A percentile compares a stretch with the other conserved stretches of the same genome.
These are phyloP conservation scores for Drosophila orosa DNA, from an alignment of 1,140 invertebrate genomes.

Conservation along the genomic window DNA sequence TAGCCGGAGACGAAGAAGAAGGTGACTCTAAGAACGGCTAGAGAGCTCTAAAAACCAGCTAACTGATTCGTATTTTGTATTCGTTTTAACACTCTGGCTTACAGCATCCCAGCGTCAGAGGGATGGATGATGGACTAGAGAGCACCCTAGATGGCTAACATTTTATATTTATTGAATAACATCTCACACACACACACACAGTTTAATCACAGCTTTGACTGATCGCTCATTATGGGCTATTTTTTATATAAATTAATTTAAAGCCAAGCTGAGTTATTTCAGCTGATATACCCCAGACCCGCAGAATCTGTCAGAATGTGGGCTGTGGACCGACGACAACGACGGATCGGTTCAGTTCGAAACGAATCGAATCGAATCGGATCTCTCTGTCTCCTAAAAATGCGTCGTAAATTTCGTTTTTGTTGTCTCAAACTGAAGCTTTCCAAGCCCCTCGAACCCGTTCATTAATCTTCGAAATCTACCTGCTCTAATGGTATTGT, in stretches of 20 bases:
- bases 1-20: constrained; percentile 23
- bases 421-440: constrained; percentile 47
- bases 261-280: neutral
- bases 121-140: constrained; percentile 7
- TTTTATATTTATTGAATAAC: neutral
- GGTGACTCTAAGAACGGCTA: constrained; percentile 17
- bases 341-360: constrained; percentile 18
- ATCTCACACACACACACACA: neutral
- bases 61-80: constrained; percentile 30
- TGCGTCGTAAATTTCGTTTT: constrained; percentile 65
- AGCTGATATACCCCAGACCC: constrained; percentile 13
- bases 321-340: constrained; percentile 10
- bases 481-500: constrained; percentile 73
- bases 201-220: neutral
- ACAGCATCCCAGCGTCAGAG: neutral
- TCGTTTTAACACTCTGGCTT: constrained; percentile 28
- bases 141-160: constrained; percentile 14
- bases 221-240: neutral
- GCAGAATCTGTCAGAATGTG: constrained; percentile 49
- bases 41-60: constrained; percentile 22
- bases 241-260: constrained; percentile 1
- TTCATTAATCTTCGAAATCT: constrained; percentile 80
- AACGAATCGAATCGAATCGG: constrained; percentile 18
- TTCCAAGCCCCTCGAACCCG: constrained; percentile 56
- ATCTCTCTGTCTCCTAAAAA: constrained; percentile 32